Base-by-base conservation (phyloP, 2,113 vertebrate species). In the Calyptomena viridis region DNA sequence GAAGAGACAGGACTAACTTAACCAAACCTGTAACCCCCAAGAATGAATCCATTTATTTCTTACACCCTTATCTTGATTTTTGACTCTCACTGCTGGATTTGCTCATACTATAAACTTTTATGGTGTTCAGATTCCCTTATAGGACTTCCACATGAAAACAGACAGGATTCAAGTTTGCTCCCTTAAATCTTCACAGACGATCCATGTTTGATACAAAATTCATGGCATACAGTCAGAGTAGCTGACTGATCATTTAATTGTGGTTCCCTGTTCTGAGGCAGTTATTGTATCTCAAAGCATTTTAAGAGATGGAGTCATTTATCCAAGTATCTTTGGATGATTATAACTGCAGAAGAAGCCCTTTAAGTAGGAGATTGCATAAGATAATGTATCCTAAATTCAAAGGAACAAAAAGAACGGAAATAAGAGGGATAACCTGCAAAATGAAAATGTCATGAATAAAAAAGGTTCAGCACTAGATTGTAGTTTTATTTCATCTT, bases 241-340 rank as follows among this genome's bases (percentile, higher is more conserved):
- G 40, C 84, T 94, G 83, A 84, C 44, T 75, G 91, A 71, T 86
- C 22, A 14, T 62, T 94, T 59, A 60, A 84, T 55, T 76, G 58
- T 23, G 12, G 40, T 96, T 96, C 82, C 87, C 78, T 95, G 20
- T 96, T 97, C 94, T 75, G 47, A 68, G 58, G 76, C 72, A 87
- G 50, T 95, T 73, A 92, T 83, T 95, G 37, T 91, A 87, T 94
- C 88, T 95, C 56, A 67, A 92, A 96, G 59, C 46, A 95, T 97
- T 97, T 97, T 69, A 91, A 95, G 94, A 90, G 84, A 96, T 89
- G 66, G 84, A 96, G 55, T 92, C 40, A 96, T 96, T 97, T 96
- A 95, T 96, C 67, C 88, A 93, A 96, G 92, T 91, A 92, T 91
- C 86, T 95, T 95, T 90, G 62, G 60, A 87, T 92, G 71, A 95